A percentile compares a stretch with the other conserved stretches of the same genome.
Conservation (phyloP, 2,888 invertebrate genomes). For the Morinoia aosen region DNA sequence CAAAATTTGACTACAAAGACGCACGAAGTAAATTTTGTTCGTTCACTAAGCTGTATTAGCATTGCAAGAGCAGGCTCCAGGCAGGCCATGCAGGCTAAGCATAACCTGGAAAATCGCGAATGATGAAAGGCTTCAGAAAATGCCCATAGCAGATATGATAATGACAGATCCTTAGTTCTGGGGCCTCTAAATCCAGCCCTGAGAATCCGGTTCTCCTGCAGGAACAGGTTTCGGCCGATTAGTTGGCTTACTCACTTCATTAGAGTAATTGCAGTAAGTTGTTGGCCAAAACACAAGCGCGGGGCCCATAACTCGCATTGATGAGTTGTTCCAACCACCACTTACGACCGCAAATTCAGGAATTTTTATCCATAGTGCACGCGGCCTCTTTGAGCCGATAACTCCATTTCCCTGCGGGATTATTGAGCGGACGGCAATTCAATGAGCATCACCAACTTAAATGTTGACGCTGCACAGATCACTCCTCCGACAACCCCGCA, state of each 20-base stretch:
- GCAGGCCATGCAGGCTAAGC: neutral
- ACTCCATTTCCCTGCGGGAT: neutral
- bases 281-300: neutral
- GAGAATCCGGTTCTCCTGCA: conserved; percentile 20
- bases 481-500: neutral
- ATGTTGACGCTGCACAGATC: neutral
- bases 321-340: conserved; percentile 21
- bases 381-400: conserved; percentile 43
- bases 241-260: conserved; percentile 4
- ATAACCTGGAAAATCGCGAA: neutral
- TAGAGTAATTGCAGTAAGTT: conserved; percentile 7
- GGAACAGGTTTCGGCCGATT: conserved; percentile 30
- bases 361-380: conserved; percentile 19
- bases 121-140: neutral
- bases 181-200: neutral
- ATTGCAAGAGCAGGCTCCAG: neutral
- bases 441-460: neutral
- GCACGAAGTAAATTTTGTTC: neutral
- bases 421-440: neutral
- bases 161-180: neutral
- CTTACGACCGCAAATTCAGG: conserved; percentile 26
- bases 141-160: conserved; percentile 30
- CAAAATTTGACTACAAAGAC: neutral
- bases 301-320: conserved; percentile 32
- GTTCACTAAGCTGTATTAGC: neutral